Conservation (phyloP, 1,140 invertebrate species). For the Diabrotica virgifera region DNA sequence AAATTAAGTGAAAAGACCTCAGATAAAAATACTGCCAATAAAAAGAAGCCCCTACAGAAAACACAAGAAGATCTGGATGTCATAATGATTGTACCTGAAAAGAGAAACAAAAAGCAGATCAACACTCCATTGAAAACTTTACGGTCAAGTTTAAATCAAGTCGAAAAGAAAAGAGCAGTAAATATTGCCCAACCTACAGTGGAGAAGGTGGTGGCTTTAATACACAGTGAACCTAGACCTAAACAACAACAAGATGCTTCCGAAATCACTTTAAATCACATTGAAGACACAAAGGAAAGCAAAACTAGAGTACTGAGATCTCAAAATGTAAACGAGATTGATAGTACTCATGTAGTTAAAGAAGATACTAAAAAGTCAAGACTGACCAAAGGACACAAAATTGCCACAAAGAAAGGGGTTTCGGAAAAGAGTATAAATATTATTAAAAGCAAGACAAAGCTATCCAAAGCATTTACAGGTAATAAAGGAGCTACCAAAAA, state of each 20-base stretch:
- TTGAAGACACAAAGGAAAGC: neutral
- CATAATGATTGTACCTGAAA: slow-evolving; percentile 1
- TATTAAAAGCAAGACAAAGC: neutral
- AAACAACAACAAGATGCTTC: neutral
- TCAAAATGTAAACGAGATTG: neutral
- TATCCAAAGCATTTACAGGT: neutral
- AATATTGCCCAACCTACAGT: neutral
- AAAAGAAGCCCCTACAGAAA: slow-evolving; percentile 6
- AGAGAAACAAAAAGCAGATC: neutral
- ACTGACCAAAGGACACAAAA: neutral
- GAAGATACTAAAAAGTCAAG: neutral
- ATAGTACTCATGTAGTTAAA: neutral
- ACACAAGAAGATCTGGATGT: slow-evolving; percentile 6
- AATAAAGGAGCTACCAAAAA: neutral
- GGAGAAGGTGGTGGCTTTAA: slow-evolving; percentile 3
- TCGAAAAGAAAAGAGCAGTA: neutral
- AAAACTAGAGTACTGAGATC: slow-evolving; percentile 1
- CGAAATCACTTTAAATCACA: neutral
- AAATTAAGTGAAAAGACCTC: neutral
- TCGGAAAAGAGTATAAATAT: slow-evolving; percentile 1
- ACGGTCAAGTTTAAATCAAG: neutral
- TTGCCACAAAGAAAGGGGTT: slow-evolving; percentile 1
- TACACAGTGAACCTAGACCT: slow-evolving; percentile 1
- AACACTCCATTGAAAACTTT: neutral
- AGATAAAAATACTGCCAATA: neutral